These are phyloP conservation scores for Artemia sinica DNA, from an alignment of 2,888 invertebrate species.

Conservation along the genomic window DNA sequence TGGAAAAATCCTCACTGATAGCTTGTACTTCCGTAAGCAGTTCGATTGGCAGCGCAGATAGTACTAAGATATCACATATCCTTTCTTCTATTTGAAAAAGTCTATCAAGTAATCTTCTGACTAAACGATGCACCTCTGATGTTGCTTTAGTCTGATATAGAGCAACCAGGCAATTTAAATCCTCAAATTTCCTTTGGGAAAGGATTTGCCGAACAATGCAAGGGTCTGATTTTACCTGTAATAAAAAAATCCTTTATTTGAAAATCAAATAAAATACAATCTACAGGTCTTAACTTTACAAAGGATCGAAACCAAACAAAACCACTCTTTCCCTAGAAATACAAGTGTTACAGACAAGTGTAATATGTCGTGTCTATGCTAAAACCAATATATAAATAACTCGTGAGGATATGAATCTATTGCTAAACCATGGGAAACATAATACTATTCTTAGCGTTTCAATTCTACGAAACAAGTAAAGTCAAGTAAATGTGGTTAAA, in stretches of 20 bases:
- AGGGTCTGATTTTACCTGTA: conserved; percentile 1
- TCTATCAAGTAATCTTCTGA: background rate
- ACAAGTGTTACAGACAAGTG: no score
- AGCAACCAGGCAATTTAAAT: background rate
- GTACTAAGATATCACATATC: conserved; percentile 7
- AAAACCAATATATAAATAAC: no score
- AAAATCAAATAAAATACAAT: no score
- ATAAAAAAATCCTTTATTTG: background rate
- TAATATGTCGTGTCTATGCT: no score
- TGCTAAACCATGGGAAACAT: no score
- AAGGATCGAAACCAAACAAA: no score
- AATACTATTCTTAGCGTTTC: no score
- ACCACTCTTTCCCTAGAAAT: no score
- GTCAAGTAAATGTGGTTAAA: no score
- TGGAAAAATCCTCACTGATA: background rate
- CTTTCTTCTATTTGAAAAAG: conserved; percentile 1
- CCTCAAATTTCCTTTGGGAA: background rate
- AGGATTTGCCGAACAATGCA: background rate
- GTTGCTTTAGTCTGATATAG: conserved; percentile 5
- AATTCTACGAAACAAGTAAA: no score
- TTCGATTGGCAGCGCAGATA: background rate
- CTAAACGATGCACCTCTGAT: background rate
- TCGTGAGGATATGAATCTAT: no score
- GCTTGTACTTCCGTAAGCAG: background rate
- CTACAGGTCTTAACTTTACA: no score